phyloP scores from a whole-genome alignment of 2,888 invertebrate genomes.

The Drosophila borealis region DNA sequence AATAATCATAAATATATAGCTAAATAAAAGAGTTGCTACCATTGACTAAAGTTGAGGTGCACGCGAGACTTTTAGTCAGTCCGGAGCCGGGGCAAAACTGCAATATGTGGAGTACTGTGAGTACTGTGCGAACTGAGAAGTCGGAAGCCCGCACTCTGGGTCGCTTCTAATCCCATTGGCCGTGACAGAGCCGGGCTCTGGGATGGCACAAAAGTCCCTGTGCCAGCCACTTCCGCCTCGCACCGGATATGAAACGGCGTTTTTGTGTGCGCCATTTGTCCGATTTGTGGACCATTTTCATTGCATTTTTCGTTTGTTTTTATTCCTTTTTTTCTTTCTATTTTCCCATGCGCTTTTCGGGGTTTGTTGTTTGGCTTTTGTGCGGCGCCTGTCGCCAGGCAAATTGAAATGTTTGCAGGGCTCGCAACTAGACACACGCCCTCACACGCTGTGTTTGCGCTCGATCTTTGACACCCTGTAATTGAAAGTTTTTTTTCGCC shows the following conservation, averaged over 20 bases:
- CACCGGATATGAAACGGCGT: conserved; percentile 72
- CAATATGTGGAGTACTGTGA: conserved; percentile 21
- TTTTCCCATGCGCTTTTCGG: conserved; percentile 23
- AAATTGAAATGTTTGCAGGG: conserved; percentile 77
- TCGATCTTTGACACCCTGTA: conserved; percentile 78
- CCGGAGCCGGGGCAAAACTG: neutral
- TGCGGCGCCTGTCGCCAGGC: conserved; percentile 63
- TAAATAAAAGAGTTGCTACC: neutral
- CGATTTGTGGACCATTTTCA: conserved; percentile 77
- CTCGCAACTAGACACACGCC: conserved; percentile 32
- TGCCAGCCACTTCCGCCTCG: conserved; percentile 66
- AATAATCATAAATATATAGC: neutral
- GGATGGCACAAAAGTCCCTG: conserved; percentile 53
- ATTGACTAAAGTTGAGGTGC: conserved; percentile 17
- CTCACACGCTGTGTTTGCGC: conserved; percentile 49
- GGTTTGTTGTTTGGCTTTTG: conserved; percentile 74
- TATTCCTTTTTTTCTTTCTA: conserved; percentile 1
- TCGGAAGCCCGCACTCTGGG: conserved; percentile 12
- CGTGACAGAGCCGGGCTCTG: conserved; percentile 51
- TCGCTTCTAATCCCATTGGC: conserved; percentile 51
- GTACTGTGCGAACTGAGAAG: neutral
- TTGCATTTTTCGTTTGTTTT: conserved; percentile 23
- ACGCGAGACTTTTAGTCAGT: conserved; percentile 3
- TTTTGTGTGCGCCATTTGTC: conserved; percentile 73
- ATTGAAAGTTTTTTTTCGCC: conserved; percentile 55